phyloP scores from a whole-genome alignment of 1,140 invertebrate species.

The Planococcus citri region DNA sequence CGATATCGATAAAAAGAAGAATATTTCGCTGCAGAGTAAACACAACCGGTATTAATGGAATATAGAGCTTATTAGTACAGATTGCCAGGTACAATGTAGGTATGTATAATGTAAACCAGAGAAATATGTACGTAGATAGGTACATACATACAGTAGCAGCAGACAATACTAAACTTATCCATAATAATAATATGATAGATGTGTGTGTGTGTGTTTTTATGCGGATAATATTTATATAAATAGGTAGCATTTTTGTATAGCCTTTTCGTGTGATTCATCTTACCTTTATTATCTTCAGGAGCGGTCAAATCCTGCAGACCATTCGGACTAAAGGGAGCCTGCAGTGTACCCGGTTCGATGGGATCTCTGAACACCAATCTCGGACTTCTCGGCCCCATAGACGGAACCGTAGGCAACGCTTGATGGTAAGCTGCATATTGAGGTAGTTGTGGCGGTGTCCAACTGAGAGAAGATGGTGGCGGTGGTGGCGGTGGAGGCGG shows the following conservation, averaged over 20 bases:
- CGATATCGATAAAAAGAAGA: background rate
- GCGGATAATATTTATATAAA: too few species aligned
- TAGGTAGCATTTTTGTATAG: too few species aligned
- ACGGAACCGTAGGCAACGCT: slow-evolving; percentile 28
- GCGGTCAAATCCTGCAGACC: slow-evolving; percentile 27
- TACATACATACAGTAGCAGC: background rate
- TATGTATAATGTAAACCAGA: too few species aligned
- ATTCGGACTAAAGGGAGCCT: slow-evolving; percentile 26
- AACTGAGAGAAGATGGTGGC: background rate
- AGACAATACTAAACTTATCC: too few species aligned
- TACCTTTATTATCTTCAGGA: slow-evolving; percentile 13
- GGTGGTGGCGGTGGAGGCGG: background rate
- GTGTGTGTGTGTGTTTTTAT: too few species aligned
- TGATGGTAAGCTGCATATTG: slow-evolving; percentile 19
- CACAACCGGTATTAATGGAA: background rate
- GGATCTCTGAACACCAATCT: slow-evolving; percentile 39
- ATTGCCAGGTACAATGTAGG: too few species aligned
- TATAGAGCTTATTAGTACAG: background rate
- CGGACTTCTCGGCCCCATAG: slow-evolving; percentile 40
- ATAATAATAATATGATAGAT: too few species aligned
- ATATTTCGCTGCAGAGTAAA: background rate
- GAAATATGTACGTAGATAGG: too few species aligned
- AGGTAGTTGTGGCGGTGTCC: slow-evolving; percentile 15
- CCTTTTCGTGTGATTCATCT: too few species aligned
- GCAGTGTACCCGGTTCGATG: slow-evolving; percentile 28